phyloP scores from a whole-genome alignment of 2,888 invertebrate species.

The Seira musarum region DNA sequence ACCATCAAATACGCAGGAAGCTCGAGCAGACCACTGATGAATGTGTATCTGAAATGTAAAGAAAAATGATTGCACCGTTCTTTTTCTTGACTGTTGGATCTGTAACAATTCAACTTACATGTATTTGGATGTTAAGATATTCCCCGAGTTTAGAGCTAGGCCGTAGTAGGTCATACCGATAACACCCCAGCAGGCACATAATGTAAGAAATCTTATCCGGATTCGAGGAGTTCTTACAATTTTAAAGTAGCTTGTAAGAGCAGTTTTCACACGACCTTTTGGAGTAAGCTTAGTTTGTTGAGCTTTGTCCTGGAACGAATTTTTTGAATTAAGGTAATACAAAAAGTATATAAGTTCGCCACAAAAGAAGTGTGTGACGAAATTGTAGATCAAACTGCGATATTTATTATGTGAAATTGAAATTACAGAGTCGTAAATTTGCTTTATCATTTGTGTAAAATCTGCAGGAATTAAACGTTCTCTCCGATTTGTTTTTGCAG shows the following conservation, averaged over 20 bases:
- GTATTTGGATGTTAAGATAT: conserved; percentile 32
- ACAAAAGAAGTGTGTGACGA: no score
- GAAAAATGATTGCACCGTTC: no score
- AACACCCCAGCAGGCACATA: conserved; percentile 34
- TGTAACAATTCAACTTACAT: conserved; percentile 27
- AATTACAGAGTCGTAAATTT: conserved; percentile 30
- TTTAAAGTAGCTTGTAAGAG: conserved; percentile 24
- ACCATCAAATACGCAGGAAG: conserved; percentile 44
- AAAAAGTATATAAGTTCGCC: no score
- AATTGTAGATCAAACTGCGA: no score
- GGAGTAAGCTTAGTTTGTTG: no score
- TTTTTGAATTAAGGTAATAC: no score
- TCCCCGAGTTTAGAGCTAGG: conserved; percentile 36
- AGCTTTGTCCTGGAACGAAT: no score
- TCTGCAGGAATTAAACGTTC: conserved; percentile 31
- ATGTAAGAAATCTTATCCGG: background rate
- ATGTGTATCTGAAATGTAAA: conserved; percentile 41
- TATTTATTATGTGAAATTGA: no score
- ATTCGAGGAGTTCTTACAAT: conserved; percentile 29
- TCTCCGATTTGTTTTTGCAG: conserved; percentile 43
- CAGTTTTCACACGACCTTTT: no score
- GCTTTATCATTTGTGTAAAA: conserved; percentile 20
- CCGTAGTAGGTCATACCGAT: conserved; percentile 54
- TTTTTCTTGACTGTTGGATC: no score
- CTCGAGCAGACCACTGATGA: conserved; percentile 51